Evolutionary conservation across 2,888 invertebrate species (phyloP).

Genomic region (Chalcosyrphus nemorum): DNA sequence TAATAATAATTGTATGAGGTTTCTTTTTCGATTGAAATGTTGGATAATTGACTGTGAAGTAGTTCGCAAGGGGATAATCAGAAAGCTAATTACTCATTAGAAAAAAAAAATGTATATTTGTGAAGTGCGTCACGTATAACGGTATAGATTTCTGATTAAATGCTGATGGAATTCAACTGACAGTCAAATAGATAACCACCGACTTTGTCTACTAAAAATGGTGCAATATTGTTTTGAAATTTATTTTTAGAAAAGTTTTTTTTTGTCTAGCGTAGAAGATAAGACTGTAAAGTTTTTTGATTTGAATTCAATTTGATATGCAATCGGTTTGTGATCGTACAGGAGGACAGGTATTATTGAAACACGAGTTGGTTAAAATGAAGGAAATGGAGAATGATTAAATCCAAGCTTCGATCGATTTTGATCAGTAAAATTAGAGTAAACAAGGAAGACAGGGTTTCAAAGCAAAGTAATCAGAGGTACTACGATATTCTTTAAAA

Average conservation of each 20-base stretch:
- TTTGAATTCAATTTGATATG: background rate
- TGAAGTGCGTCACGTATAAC: background rate
- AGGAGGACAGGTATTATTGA: background rate
- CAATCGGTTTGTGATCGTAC: background rate
- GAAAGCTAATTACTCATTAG: slow-evolving; percentile 18
- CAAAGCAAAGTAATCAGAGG: no score
- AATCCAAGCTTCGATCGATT: no score
- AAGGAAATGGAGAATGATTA: background rate
- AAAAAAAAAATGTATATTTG: no score
- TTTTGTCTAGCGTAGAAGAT: background rate
- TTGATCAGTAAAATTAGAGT: no score
- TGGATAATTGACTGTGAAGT: slow-evolving; percentile 5
- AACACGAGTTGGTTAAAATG: background rate
- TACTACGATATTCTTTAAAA: no score
- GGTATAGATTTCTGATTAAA: background rate
- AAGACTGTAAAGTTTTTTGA: background rate
- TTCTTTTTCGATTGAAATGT: slow-evolving; percentile 16
- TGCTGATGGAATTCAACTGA: background rate
- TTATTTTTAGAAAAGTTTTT: background rate
- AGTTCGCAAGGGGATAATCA: background rate
- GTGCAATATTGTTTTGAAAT: background rate
- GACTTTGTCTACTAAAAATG: background rate
- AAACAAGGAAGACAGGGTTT: no score
- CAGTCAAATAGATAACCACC: background rate
- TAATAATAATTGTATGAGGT: background rate